phyloP scores from a whole-genome alignment of 2,888 invertebrate genomes.

The Monochamus alternatus region DNA sequence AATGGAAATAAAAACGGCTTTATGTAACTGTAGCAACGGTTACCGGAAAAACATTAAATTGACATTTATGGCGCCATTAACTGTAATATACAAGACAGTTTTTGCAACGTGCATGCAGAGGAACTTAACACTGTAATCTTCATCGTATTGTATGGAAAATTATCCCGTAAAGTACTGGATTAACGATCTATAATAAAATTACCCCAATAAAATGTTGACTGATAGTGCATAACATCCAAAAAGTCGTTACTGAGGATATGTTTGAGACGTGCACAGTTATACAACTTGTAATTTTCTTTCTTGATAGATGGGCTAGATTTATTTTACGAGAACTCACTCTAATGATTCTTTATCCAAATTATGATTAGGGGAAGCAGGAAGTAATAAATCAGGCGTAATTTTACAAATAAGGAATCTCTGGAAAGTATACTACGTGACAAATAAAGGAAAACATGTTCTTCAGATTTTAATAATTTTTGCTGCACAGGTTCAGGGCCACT shows the following conservation, averaged over 20 bases:
- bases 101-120: slow-evolving; percentile 21
- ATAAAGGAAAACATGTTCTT: no score
- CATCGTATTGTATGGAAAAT: slow-evolving; percentile 12
- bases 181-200: neutral
- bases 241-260: neutral
- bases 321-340: no score
- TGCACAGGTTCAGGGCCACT: no score
- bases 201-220: slow-evolving; percentile 14
- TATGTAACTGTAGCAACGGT: slow-evolving; percentile 25
- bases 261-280: neutral
- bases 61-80: slow-evolving; percentile 30
- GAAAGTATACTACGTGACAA: no score
- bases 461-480: no score
- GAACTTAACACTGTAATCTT: slow-evolving; percentile 21
- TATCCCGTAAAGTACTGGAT: slow-evolving; percentile 7
- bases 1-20: slow-evolving; percentile 22
- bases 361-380: no score
- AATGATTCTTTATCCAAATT: no score
- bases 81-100: slow-evolving; percentile 15
- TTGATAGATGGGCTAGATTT: no score
- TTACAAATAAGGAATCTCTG: no score
- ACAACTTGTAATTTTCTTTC: neutral
- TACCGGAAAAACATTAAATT: slow-evolving; percentile 31
- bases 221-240: neutral
- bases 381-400: no score